A percentile compares a stretch with the other conserved stretches of the same genome.
These are phyloP conservation scores for Drosophila tsacasi DNA, from an alignment of 1,140 invertebrate genomes.

Conservation along the genomic window DNA sequence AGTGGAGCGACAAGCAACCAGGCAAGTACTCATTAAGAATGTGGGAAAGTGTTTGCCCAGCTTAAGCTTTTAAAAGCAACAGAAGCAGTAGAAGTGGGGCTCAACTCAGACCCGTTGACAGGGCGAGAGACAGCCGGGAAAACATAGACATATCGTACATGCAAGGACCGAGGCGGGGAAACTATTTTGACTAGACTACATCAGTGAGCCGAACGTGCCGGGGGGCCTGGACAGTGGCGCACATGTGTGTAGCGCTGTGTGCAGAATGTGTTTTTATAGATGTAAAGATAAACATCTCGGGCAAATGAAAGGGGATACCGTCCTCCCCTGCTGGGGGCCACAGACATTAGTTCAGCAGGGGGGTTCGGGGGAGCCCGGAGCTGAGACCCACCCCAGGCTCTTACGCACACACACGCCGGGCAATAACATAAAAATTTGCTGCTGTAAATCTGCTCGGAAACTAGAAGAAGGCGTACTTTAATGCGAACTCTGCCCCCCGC, in stretches of 20 bases:
- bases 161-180: conserved; percentile 10
- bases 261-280: conserved; percentile 60
- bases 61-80: conserved; percentile 72
- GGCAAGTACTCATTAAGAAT: conserved; percentile 49
- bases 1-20: conserved; percentile 29
- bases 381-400: background rate
- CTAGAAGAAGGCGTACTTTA: conserved; percentile 66
- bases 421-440: conserved; percentile 82
- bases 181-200: conserved; percentile 65
- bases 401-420: conserved; percentile 33
- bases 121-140: conserved; percentile 38
- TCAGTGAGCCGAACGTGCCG: conserved; percentile 56
- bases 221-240: conserved; percentile 36
- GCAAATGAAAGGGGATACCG: conserved; percentile 39
- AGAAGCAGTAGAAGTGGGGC: conserved; percentile 32
- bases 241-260: conserved; percentile 14
- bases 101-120: conserved; percentile 56
- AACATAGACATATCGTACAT: conserved; percentile 23
- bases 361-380: background rate
- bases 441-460: conserved; percentile 69
- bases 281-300: conserved; percentile 66
- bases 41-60: conserved; percentile 40
- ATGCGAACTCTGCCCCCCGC: conserved; percentile 45
- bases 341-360: conserved; percentile 52
- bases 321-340: conserved; percentile 25